Conservation (phyloP, 2,888 invertebrate species). For the Tinea semifulvella region DNA sequence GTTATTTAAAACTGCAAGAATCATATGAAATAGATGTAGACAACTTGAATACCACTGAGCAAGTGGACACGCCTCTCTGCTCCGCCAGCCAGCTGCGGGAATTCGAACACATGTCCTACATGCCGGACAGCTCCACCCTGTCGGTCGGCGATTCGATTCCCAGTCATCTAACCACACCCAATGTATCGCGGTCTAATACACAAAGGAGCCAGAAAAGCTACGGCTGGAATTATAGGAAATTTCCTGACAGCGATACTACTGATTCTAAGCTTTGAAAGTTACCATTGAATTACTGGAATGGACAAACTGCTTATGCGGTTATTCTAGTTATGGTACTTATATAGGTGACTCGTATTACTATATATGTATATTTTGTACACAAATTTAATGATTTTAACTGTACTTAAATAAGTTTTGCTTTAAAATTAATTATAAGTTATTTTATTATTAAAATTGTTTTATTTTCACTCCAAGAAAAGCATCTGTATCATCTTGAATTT, state of each 20-base stretch:
- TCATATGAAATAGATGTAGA: conserved; percentile 70
- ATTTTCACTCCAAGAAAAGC: too few relatives aligned
- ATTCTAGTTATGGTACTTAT: too few relatives aligned
- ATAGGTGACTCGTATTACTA: too few relatives aligned
- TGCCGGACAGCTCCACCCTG: conserved; percentile 29
- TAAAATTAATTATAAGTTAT: too few relatives aligned
- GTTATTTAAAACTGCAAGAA: conserved; percentile 65
- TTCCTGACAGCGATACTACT: conserved; percentile 17
- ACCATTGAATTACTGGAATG: not conserved
- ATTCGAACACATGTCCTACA: conserved; percentile 37
- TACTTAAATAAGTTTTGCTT: too few relatives aligned
- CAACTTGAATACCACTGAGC: conserved; percentile 71
- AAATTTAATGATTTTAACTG: too few relatives aligned
- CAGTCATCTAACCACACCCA: conserved; percentile 32
- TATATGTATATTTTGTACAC: too few relatives aligned
- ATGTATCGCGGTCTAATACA: not conserved
- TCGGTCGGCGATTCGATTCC: conserved; percentile 33
- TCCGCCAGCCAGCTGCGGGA: conserved; percentile 74
- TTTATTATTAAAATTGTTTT: too few relatives aligned
- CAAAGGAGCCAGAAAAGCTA: conserved; percentile 40
- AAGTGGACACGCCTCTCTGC: conserved; percentile 78
- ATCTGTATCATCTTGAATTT: too few relatives aligned
- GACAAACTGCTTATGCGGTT: too few relatives aligned
- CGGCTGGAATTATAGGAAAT: conserved; percentile 47
- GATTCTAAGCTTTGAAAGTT: conserved; percentile 1